Percentiles rank a stretch among this genome's conserved stretches.
Evolutionary conservation across 2,797 vertebrate species (phyloP).

Genomic region (Loriculus beryllinus): DNA sequence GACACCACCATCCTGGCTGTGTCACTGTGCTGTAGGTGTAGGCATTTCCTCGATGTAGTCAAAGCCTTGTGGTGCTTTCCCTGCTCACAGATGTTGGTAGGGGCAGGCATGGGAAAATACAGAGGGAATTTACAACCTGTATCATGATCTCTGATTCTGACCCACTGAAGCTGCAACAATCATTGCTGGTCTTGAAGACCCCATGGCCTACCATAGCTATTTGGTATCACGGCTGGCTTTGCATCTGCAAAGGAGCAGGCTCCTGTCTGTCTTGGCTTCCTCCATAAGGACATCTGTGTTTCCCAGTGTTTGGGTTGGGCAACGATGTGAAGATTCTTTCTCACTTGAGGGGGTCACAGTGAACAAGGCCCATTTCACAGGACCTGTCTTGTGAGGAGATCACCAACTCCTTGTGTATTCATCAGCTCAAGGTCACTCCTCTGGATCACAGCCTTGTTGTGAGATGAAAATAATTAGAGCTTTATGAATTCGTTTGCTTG

Average conservation of each 20-base stretch:
- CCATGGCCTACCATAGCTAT: too few relatives aligned
- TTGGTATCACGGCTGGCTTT: not conserved
- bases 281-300: not conserved
- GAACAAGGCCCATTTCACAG: not conserved
- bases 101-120: not conserved
- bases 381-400: not conserved
- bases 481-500: not conserved
- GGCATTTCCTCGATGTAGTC: not conserved
- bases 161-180: not conserved
- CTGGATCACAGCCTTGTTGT: not conserved
- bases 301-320: not conserved
- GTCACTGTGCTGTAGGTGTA: rapidly evolving
- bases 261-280: not conserved
- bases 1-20: not conserved
- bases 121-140: not conserved
- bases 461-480: not conserved
- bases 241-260: not conserved
- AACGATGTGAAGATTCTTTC: not conserved
- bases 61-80: not conserved
- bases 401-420: not conserved
- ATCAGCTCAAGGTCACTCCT: not conserved
- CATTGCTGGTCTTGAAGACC: not conserved
- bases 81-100: not conserved
- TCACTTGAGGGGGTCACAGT: not conserved
- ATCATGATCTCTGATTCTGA: not conserved